phyloP scores from a whole-genome alignment of 2,888 invertebrate species.

The Oxytorus armatus region DNA sequence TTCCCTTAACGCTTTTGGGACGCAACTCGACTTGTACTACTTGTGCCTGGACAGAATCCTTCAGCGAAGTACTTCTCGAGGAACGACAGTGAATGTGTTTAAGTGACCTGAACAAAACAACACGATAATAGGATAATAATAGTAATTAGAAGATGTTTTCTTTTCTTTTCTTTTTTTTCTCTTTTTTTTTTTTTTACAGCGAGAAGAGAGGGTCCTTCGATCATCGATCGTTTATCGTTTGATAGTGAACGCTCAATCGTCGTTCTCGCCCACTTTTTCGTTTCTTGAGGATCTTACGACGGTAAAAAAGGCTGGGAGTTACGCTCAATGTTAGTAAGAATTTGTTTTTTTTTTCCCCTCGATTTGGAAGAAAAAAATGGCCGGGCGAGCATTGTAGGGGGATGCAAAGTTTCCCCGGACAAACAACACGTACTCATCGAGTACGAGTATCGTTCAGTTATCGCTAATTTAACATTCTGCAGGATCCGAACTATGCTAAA shows the following conservation, averaged over 20 bases:
- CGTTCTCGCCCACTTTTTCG: conserved; percentile 8
- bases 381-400: conserved; percentile 28
- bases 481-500: conserved; percentile 38
- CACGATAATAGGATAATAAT: conserved; percentile 80
- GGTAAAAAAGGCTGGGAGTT: not conserved
- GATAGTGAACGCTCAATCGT: not conserved
- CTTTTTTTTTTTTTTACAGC: conserved; percentile 10
- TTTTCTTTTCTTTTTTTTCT: conserved; percentile 21
- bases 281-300: conserved; percentile 3
- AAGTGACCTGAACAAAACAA: conserved; percentile 85
- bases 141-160: conserved; percentile 59
- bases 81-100: conserved; percentile 84
- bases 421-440: conserved; percentile 65
- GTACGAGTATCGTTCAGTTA: conserved; percentile 66
- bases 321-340: conserved; percentile 35
- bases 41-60: conserved; percentile 77
- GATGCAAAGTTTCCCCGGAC: conserved; percentile 2
- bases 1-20: conserved; percentile 75
- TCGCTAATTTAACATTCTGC: conserved; percentile 43
- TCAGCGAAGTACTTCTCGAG: conserved; percentile 83
- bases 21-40: conserved; percentile 66
- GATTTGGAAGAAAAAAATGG: not conserved
- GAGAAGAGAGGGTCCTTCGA: conserved; percentile 13
- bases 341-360: conserved; percentile 1
- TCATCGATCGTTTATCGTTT: conserved; percentile 18